A percentile compares a stretch with the other conserved stretches of the same genome.
phyloP scores from a whole-genome alignment of 2,888 invertebrate species.

The Leucoptera coffeella region DNA sequence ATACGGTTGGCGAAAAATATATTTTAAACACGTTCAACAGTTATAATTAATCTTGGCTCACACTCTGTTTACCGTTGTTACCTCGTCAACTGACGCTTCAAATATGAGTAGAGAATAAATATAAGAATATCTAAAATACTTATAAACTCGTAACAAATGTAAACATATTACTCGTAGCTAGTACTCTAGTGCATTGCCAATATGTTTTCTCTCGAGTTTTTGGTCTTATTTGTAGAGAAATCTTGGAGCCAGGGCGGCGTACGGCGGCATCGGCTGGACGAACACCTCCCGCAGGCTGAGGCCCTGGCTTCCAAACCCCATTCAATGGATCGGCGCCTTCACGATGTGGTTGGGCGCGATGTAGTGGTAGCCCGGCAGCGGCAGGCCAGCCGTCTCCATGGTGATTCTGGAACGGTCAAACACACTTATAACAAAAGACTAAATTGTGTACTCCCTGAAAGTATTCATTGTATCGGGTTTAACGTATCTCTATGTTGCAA shows the following conservation, averaged over 20 bases:
- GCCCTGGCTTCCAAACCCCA: slow-evolving; percentile 30
- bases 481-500: no score
- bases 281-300: slow-evolving; percentile 9
- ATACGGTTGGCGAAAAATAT: no score
- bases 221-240: slow-evolving; percentile 34
- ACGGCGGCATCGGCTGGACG: slow-evolving; percentile 20
- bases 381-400: slow-evolving; percentile 89
- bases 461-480: no score
- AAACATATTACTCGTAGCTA: slow-evolving; percentile 44
- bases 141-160: slow-evolving; percentile 55
- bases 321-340: slow-evolving; percentile 85
- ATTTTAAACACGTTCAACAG: no score
- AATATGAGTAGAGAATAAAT: slow-evolving; percentile 54
- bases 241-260: slow-evolving; percentile 33
- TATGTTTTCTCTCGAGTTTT: slow-evolving; percentile 22
- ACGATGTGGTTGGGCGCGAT: slow-evolving; percentile 90
- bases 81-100: slow-evolving; percentile 1
- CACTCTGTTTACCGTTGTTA: slow-evolving; percentile 1
- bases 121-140: slow-evolving; percentile 68
- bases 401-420: slow-evolving; percentile 73
- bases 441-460: no score
- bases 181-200: slow-evolving; percentile 24
- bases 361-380: slow-evolving; percentile 87
- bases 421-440: neutral
- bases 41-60: slow-evolving; percentile 18